Base-by-base conservation (phyloP, 2,797 vertebrate genomes). In the Salmo trutta region DNA sequence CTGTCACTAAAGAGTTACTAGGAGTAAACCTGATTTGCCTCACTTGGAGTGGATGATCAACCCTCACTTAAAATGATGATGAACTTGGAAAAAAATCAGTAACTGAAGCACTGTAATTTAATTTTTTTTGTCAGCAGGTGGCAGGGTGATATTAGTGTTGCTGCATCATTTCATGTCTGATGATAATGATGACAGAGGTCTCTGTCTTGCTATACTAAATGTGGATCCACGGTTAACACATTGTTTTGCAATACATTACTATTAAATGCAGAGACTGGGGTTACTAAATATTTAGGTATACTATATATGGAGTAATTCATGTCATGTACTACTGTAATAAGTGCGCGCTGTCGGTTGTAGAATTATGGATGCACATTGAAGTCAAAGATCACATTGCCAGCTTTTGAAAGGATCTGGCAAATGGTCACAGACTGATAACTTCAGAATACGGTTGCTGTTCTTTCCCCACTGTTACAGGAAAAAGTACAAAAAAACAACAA, bases 281-380 rank as follows among this genome's bases (percentile, higher is more conserved):
- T 90, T 85, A 83, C 85, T 88, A 87, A 79, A 85, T 88, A 84
- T 88, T 87, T 86, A 78, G 83, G 84, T 84, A 86, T 90, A 90
- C 78, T 88, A 81, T 90, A 89, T 92, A 89, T 91, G 80, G 77
- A 89, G 88, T 93, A 90, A 92, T 91, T 94, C 93, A 91, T 93
- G 94, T 94, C 94, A 93, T 93, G 92, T 92, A 95, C 94, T 95
- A 94, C 94, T 95, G 94, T 95, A 91, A 90, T 91, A 91, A 90
- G 83, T 87, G 90, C 79, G 94, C 91, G 93, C 92, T 94, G 94
- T 94, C 82, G 79, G 77, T 78, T 81, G 91, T 90, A 88, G 92
- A 89, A 85, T 87, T 90, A 88, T 83, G 79, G 75, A 89, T 87
- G 84, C 87, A 88, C 87, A 86, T 92, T 91, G 81, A 91, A 88